Evolutionary conservation across 92 coral and sea anemone species (phyloP).

Genomic region (Umimayanthus kanabou): DNA sequence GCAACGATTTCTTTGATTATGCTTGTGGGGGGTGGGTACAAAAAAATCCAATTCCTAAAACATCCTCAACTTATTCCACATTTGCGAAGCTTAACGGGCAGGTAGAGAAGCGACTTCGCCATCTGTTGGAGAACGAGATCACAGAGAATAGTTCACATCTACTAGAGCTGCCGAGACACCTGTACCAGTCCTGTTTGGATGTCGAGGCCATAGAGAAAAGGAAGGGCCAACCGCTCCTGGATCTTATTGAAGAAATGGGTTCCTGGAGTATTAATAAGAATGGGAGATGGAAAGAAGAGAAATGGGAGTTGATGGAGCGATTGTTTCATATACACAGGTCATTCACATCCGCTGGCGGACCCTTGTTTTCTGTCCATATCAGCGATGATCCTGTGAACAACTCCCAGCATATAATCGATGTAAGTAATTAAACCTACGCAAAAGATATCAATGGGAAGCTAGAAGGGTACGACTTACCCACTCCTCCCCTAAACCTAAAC

Average conservation of each 20-base stretch:
- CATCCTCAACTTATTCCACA: conserved; percentile 92
- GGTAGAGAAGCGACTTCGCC: conserved; percentile 77
- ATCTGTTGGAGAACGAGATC: conserved; percentile 65
- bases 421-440: conserved; percentile 46
- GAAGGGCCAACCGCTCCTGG: conserved; percentile 72
- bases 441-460: not conserved
- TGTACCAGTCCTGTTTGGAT: conserved; percentile 92
- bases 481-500: too few species aligned
- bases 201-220: conserved; percentile 62
- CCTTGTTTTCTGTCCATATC: conserved; percentile 89
- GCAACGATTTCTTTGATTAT: conserved; percentile 82
- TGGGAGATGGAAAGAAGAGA: conserved; percentile 71
- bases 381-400: conserved; percentile 96
- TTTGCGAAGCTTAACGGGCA: conserved; percentile 90
- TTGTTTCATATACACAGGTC: conserved; percentile 77
- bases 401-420: conserved; percentile 91
- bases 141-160: conserved; percentile 53
- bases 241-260: conserved; percentile 77
- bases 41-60: conserved; percentile 88
- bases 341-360: conserved; percentile 97
- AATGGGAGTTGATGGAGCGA: conserved; percentile 70
- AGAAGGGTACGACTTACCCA: too few species aligned
- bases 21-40: conserved; percentile 97
- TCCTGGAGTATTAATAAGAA: conserved; percentile 72
- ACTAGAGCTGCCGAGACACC: conserved; percentile 67